These are phyloP conservation scores for Drosophila percnosoma DNA, from an alignment of 2,888 invertebrate genomes.

Conservation along the genomic window DNA sequence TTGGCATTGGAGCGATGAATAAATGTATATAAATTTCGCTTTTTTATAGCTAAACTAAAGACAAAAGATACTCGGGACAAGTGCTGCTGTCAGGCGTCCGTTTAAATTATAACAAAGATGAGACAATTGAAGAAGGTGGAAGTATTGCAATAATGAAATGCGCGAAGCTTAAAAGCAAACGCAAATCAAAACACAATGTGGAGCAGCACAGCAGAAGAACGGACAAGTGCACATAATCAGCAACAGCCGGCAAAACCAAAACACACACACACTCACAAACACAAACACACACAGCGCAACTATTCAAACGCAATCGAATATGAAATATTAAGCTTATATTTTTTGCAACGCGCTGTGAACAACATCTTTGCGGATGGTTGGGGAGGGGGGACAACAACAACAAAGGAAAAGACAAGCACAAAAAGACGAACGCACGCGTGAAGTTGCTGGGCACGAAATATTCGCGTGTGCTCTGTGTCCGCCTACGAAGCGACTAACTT, in stretches of 20 bases:
- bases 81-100: constrained; percentile 4
- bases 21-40: constrained; percentile 29
- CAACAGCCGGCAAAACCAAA: constrained; percentile 45
- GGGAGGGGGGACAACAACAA: not conserved
- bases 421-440: constrained; percentile 65
- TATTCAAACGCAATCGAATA: constrained; percentile 38
- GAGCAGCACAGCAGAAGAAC: constrained; percentile 26
- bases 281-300: constrained; percentile 13
- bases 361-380: not conserved
- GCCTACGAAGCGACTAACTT: constrained; percentile 73
- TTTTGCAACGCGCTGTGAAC: not conserved
- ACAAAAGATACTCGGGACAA: constrained; percentile 34
- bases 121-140: constrained; percentile 29
- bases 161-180: constrained; percentile 3
- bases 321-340: constrained; percentile 23
- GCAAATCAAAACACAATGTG: constrained; percentile 33
- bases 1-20: constrained; percentile 30
- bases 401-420: constrained; percentile 7
- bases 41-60: constrained; percentile 30
- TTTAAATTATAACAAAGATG: constrained; percentile 18
- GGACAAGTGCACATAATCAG: constrained; percentile 45
- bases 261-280: constrained; percentile 16
- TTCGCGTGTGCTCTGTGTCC: constrained; percentile 64
- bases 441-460: constrained; percentile 49
- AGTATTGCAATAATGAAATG: constrained; percentile 23